These are phyloP conservation scores for Cyclargus thomasi DNA, from an alignment of 1,140 invertebrate genomes.

Conservation along the genomic window DNA sequence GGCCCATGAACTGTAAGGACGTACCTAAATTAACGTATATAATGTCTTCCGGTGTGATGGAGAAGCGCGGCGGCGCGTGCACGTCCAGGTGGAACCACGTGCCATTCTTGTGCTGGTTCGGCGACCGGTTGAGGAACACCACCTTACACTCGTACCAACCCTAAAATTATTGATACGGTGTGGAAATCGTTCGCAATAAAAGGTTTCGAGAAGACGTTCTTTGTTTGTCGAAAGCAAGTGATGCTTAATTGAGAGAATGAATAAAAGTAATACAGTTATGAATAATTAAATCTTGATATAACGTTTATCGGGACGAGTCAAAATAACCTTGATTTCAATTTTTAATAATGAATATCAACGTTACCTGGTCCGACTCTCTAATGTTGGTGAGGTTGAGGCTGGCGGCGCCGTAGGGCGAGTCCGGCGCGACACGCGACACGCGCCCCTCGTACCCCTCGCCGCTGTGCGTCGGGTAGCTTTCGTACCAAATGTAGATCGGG, in stretches of 20 bases:
- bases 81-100: slow-evolving; percentile 98
- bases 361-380: slow-evolving; percentile 88
- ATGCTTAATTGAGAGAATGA: too few relatives aligned
- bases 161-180: slow-evolving; percentile 30
- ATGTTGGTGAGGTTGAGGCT: slow-evolving; percentile 96
- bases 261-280: too few relatives aligned
- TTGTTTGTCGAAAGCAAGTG: too few relatives aligned
- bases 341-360: neutral
- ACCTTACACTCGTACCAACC: slow-evolving; percentile 99
- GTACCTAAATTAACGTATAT: slow-evolving; percentile 93
- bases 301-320: too few relatives aligned
- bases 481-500: slow-evolving; percentile 98
- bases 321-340: too few relatives aligned
- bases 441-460: slow-evolving; percentile 93
- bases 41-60: slow-evolving; percentile 92
- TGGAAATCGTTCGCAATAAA: too few relatives aligned
- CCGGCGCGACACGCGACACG: slow-evolving; percentile 89
- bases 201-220: too few relatives aligned
- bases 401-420: slow-evolving; percentile 90
- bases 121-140: slow-evolving; percentile 94
- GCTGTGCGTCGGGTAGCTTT: slow-evolving; percentile 95
- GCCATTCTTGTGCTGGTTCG: slow-evolving; percentile 91
- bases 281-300: too few relatives aligned
- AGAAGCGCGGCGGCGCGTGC: slow-evolving; percentile 94
- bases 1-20: neutral